Evolutionary conservation across 2,797 vertebrate genomes (phyloP).

Genomic region (Geotrypetes seraphini): DNA sequence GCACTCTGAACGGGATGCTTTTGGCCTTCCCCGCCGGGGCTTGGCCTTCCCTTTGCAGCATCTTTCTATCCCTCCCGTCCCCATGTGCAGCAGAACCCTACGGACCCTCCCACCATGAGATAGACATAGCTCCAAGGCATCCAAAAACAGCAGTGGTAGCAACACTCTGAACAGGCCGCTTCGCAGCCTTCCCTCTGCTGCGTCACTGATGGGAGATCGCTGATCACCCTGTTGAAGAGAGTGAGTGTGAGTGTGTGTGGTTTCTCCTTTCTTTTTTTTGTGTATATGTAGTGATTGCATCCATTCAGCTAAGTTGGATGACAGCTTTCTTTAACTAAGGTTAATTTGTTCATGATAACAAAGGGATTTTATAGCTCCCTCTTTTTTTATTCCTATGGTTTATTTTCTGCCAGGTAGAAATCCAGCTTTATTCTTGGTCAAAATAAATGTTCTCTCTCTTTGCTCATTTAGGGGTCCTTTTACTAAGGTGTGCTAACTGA

Average conservation of each 20-base stretch:
- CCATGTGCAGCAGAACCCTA: too few species aligned
- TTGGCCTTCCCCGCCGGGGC: too few species aligned
- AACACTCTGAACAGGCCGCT: too few species aligned
- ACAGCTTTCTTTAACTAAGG: slow-evolving; percentile 18
- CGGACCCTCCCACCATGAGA: too few species aligned
- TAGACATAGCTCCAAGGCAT: too few species aligned
- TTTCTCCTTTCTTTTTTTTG: neutral
- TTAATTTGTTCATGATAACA: slow-evolving; percentile 25
- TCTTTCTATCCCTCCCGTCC: too few species aligned
- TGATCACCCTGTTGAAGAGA: slow-evolving; percentile 17
- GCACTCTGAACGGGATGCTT: too few species aligned
- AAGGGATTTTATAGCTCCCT: slow-evolving; percentile 10
- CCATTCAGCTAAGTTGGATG: slow-evolving; percentile 18
- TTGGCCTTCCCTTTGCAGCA: too few species aligned
- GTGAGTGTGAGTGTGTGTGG: neutral
- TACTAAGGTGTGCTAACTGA: too few species aligned
- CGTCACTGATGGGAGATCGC: slow-evolving; percentile 25
- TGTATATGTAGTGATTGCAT: slow-evolving; percentile 10
- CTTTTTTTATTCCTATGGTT: neutral
- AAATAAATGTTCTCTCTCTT: neutral
- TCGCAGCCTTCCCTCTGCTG: too few species aligned
- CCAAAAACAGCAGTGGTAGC: too few species aligned
- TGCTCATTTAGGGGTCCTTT: neutral
- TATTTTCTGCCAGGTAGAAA: neutral
- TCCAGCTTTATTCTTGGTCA: slow-evolving; percentile 1